These are phyloP conservation scores for Cranoglanis bouderius DNA, from an alignment of 2,113 vertebrate genomes.

Conservation along the genomic window DNA sequence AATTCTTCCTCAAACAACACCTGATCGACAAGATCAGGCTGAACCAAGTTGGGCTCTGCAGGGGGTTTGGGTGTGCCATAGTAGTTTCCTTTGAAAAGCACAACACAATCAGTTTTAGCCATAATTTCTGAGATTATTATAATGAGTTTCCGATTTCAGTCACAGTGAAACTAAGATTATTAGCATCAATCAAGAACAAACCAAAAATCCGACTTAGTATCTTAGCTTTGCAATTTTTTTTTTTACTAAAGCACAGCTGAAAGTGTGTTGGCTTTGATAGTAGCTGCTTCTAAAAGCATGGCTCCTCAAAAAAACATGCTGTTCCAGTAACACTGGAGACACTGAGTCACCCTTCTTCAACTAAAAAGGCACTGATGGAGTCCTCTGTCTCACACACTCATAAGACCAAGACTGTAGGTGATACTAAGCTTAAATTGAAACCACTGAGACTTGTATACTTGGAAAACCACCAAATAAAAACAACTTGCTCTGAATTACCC, in stretches of 20 bases:
- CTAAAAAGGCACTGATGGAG: background rate
- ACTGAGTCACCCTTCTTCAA: background rate
- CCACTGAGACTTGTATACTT: background rate
- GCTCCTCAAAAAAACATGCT: background rate
- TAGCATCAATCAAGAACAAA: background rate
- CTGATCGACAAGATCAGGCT: constrained; percentile 93
- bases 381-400: constrained; percentile 1
- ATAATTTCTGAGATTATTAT: background rate
- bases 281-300: background rate
- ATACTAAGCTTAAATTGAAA: background rate
- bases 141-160: background rate
- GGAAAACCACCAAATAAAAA: background rate
- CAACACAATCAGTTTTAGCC: background rate
- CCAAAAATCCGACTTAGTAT: background rate
- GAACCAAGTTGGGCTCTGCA: constrained; percentile 92
- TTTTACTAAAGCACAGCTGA: background rate
- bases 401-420: background rate
- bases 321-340: background rate
- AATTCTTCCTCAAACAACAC: constrained; percentile 97
- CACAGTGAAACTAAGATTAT: background rate
- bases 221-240: background rate
- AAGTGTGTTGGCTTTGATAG: background rate
- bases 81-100: constrained; percentile 84
- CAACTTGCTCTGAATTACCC: background rate
- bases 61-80: constrained; percentile 97